Base-by-base conservation (phyloP, 2,113 vertebrate species). In the Melanerpes aurifrons region DNA sequence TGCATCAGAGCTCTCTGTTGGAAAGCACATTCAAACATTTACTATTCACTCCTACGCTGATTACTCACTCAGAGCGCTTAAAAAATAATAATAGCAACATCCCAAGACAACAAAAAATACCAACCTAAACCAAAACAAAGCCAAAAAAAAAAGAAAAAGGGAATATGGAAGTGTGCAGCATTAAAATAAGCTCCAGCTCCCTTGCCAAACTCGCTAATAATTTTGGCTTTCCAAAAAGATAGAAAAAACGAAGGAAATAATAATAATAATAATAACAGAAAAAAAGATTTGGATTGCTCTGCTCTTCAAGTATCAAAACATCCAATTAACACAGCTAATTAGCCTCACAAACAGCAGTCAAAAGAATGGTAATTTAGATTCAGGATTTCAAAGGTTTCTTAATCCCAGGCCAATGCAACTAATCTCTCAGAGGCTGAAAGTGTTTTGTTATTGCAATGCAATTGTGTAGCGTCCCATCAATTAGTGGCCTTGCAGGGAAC, bases 281-380 rank as follows among this genome's bases (percentile, higher is more conserved):
- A 91, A 84, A 57, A 86, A 89, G 61, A 97, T 91, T 96, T 98
- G 97, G 96, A 98, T 97, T 97, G 96, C 95, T 97, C 98, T 98
- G 98, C 98, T 98, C 98, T 98, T 96, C 94, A 97, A 96, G 97
- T 98, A 98, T 98, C 98, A 99, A 98, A 98, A 98, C 97, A 98
- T 96, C 98, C 98, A 98, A 99, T 99, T 99, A 99, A 98, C 98
- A 98, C 98, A 98, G 98, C 98, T 99, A 99, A 99, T 99, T 99
- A 99, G 98, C 97, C 97, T 98, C 98, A 97, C 96, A 97, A 98
- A 98, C 97, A 98, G 98, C 98, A 98, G 97, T 98, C 97, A 98
- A 97, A 98, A 97, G 97, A 97, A 97, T 97, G 96, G 97, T 96
- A 97, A 98, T 98, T 98, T 97, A 97, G 96, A 98, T 95, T 97